These are phyloP conservation scores for Pipistrellus pipistrellus DNA, from an alignment of 2,797 vertebrate genomes.

Conservation along the genomic window DNA sequence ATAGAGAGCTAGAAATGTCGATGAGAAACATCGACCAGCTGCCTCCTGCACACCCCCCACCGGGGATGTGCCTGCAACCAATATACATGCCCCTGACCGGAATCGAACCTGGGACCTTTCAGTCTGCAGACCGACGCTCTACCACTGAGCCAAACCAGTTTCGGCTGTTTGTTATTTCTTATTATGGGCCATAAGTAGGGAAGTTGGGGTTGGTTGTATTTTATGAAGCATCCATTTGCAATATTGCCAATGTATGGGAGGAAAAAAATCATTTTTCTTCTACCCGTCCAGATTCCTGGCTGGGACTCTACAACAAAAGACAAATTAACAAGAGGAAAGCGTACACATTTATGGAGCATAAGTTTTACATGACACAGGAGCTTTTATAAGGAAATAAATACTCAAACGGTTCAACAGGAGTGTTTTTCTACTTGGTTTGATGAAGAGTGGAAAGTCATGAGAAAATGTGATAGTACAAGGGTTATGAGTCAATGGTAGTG, in stretches of 20 bases:
- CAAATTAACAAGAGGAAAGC: background rate
- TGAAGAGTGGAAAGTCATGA: background rate
- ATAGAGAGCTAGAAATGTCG: too few species aligned
- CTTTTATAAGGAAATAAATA: background rate
- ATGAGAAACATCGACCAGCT: too few species aligned
- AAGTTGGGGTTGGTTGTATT: background rate
- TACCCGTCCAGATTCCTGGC: background rate
- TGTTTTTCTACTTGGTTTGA: background rate
- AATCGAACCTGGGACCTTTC: too few species aligned
- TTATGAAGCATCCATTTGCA: conserved; percentile 33
- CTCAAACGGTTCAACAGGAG: background rate
- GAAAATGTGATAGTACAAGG: background rate
- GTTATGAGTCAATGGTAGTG: background rate
- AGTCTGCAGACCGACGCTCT: too few species aligned
- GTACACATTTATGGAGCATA: background rate
- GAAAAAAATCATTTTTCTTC: background rate
- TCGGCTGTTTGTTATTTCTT: background rate
- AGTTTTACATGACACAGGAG: background rate
- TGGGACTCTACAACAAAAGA: background rate
- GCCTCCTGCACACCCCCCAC: too few species aligned
- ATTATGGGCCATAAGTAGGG: background rate
- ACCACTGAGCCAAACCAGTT: too few species aligned
- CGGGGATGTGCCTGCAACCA: too few species aligned
- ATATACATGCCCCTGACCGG: too few species aligned
- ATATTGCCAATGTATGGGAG: background rate